Percentiles rank a stretch among this genome's conserved stretches.
Evolutionary conservation across 2,797 vertebrate genomes (phyloP).

Genomic region (Gymnocypris eckloni): DNA sequence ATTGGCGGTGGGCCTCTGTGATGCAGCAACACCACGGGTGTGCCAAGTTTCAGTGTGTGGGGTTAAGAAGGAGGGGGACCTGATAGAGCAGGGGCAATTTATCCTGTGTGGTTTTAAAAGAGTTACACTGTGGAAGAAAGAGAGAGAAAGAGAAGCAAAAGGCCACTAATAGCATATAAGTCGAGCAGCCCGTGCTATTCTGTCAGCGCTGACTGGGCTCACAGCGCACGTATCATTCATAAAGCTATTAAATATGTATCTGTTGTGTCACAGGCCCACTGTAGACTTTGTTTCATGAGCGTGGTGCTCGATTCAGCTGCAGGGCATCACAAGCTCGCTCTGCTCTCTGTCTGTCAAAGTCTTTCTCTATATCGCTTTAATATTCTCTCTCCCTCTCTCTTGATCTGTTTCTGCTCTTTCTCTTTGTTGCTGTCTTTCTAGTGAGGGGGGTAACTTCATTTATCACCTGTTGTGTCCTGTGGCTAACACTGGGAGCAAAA

Average conservation of each 20-base stretch:
- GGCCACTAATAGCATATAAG: constrained; percentile 7
- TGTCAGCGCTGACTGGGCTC: constrained; percentile 42
- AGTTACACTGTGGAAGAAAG: not conserved
- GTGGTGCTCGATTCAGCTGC: constrained; percentile 51
- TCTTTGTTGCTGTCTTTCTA: constrained; percentile 61
- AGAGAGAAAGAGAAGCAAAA: constrained; percentile 4
- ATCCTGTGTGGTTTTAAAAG: constrained; percentile 48
- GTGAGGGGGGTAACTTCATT: constrained; percentile 77
- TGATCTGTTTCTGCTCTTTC: constrained; percentile 48
- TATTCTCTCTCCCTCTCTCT: constrained; percentile 44
- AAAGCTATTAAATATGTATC: constrained; percentile 57
- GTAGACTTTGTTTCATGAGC: constrained; percentile 62
- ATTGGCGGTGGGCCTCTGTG: constrained; percentile 68
- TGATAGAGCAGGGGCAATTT: constrained; percentile 54
- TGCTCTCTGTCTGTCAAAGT: constrained; percentile 53
- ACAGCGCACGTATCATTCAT: constrained; percentile 51
- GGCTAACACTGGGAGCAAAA: constrained; percentile 74
- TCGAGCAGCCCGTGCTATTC: constrained; percentile 56
- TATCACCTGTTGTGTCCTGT: constrained; percentile 83
- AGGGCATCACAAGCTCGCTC: constrained; percentile 65
- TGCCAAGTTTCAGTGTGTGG: constrained; percentile 79
- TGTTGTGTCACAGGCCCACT: constrained; percentile 59
- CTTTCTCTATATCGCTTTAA: constrained; percentile 43
- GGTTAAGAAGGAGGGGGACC: constrained; percentile 69
- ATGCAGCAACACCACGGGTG: constrained; percentile 81